These are phyloP conservation scores for Melolontha melolontha DNA, from an alignment of 2,888 invertebrate species.

Conservation along the genomic window DNA sequence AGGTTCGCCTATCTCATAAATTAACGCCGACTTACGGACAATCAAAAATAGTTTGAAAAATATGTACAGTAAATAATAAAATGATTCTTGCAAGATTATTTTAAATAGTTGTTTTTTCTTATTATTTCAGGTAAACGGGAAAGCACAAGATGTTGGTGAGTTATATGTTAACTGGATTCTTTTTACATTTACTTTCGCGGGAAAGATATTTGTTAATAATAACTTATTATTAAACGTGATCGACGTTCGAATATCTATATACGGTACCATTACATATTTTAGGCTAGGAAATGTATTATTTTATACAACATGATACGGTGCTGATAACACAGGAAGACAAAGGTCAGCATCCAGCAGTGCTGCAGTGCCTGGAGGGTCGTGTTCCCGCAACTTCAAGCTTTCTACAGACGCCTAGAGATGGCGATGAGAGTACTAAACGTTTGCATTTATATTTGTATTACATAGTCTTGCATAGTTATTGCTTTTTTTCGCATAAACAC, in stretches of 20 bases:
- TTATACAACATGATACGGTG: conserved; percentile 49
- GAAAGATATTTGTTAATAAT: conserved; percentile 16
- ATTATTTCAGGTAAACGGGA: conserved; percentile 28
- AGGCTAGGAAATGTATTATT: conserved; percentile 49
- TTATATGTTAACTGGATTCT: conserved; percentile 17
- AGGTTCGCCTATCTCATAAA: conserved; percentile 28
- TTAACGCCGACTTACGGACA: conserved; percentile 24
- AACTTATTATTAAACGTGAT: conserved; percentile 15
- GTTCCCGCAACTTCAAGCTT: conserved; percentile 36
- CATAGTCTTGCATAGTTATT: too few relatives aligned
- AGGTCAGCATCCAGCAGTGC: conserved; percentile 51
- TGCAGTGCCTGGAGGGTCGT: conserved; percentile 45
- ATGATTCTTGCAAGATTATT: not conserved
- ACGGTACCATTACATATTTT: conserved; percentile 44
- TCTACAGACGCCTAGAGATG: conserved; percentile 47
- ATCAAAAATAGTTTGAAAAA: conserved; percentile 15
- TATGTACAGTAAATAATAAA: conserved; percentile 22
- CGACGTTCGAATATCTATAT: conserved; percentile 16
- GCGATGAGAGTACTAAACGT: conserved; percentile 39
- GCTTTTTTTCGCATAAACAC: too few relatives aligned
- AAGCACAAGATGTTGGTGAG: conserved; percentile 10
- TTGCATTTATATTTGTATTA: not conserved
- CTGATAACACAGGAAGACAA: conserved; percentile 47
- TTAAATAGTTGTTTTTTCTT: conserved; percentile 24
- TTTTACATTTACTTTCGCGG: conserved; percentile 5